These are phyloP conservation scores for Lutraria lutraria DNA, from an alignment of 2,888 invertebrate species.

Conservation along the genomic window DNA sequence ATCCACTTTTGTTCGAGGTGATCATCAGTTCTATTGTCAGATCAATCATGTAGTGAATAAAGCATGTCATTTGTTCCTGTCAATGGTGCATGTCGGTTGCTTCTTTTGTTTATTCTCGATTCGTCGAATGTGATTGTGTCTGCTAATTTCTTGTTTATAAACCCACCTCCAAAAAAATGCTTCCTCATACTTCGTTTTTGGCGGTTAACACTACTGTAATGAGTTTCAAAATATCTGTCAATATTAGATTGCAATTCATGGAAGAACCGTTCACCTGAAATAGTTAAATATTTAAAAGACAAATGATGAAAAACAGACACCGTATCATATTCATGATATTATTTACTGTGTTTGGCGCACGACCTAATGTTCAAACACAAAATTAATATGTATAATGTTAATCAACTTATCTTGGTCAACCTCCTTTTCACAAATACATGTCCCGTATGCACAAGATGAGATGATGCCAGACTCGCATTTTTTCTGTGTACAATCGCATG, in stretches of 20 bases:
- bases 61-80: background rate
- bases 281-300: background rate
- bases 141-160: background rate
- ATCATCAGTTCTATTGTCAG: background rate
- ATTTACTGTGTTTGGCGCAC: background rate
- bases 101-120: constrained; percentile 20
- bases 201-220: background rate
- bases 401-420: background rate
- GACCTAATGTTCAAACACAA: background rate
- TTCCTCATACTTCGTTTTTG: background rate
- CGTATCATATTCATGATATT: too few relatives aligned
- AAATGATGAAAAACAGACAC: background rate
- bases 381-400: background rate
- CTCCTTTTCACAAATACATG: background rate
- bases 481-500: background rate
- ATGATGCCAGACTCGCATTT: constrained; percentile 7
- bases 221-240: background rate
- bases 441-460: too few relatives aligned
- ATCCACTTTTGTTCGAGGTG: background rate
- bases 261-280: background rate
- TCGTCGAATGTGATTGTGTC: background rate
- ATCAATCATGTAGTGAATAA: background rate
- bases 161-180: background rate
- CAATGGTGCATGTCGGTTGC: background rate
- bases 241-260: background rate